Percentiles rank a stretch among this genome's conserved stretches.
Conservation (phyloP, 2,113 vertebrate genomes). For the Anhinga anhinga region DNA sequence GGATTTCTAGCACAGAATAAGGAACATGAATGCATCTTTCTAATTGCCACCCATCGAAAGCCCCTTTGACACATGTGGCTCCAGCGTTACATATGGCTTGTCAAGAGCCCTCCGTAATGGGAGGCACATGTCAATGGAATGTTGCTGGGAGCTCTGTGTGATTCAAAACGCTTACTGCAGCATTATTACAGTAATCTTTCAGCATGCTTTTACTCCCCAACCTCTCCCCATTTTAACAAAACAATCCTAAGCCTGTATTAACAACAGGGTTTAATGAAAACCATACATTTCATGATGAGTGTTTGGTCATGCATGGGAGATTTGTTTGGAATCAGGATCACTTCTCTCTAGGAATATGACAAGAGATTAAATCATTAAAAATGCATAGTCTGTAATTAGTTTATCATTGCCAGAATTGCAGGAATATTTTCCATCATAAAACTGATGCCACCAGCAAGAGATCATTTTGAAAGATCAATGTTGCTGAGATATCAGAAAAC, state of each 20-base stretch:
- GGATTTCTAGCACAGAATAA: background rate
- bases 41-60: background rate
- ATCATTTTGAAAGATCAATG: conserved; percentile 65
- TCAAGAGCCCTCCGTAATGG: background rate
- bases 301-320: conserved; percentile 66
- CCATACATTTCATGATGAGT: conserved; percentile 62
- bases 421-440: conserved; percentile 61
- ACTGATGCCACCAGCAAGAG: conserved; percentile 59
- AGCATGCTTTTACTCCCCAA: conserved; percentile 13
- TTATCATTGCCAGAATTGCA: conserved; percentile 65
- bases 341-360: conserved; percentile 69
- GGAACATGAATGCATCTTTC: background rate
- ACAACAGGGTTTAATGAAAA: conserved; percentile 70
- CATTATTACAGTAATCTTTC: conserved; percentile 51
- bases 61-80: background rate
- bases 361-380: conserved; percentile 79
- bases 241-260: conserved; percentile 62
- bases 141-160: background rate
- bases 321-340: conserved; percentile 70
- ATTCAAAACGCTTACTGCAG: conserved; percentile 30
- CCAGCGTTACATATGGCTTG: background rate
- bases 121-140: conserved; percentile 4
- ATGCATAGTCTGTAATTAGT: conserved; percentile 75
- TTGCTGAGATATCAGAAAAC: conserved; percentile 44
- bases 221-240: conserved; percentile 35